Percentiles rank a stretch among this genome's conserved stretches.
phyloP scores from a whole-genome alignment of 2,888 invertebrate genomes.

The Aleiodes alternator region DNA sequence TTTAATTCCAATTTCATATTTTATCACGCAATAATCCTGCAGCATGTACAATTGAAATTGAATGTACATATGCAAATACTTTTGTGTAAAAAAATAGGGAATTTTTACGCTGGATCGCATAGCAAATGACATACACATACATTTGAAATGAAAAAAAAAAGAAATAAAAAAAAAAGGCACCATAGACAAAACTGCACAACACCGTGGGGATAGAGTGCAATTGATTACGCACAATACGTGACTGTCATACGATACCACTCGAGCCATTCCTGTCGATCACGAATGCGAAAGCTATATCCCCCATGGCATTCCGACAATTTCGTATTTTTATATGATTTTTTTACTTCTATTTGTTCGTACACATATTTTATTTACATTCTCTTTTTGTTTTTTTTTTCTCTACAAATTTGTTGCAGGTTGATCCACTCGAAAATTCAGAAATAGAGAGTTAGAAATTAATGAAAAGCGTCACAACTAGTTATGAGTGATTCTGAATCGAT shows the following conservation, averaged over 20 bases:
- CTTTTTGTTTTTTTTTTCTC: not conserved
- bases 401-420: not conserved
- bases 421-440: not conserved
- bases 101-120: constrained; percentile 33
- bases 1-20: constrained; percentile 17
- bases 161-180: not conserved
- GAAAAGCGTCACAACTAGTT: not conserved
- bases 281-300: constrained; percentile 6
- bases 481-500: too few relatives aligned
- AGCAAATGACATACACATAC: constrained; percentile 9
- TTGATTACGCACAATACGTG: constrained; percentile 62
- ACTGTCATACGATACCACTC: constrained; percentile 62
- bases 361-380: constrained; percentile 14
- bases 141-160: too few relatives aligned
- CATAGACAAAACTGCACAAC: constrained; percentile 2
- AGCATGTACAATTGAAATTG: constrained; percentile 15
- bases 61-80: constrained; percentile 58
- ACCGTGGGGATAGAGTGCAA: constrained; percentile 59
- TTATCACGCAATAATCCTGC: constrained; percentile 17
- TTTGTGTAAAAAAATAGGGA: constrained; percentile 44
- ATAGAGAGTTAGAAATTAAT: not conserved
- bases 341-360: not conserved
- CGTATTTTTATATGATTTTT: constrained; percentile 11
- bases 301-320: constrained; percentile 18
- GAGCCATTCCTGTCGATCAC: constrained; percentile 61